Percentiles rank a stretch among this genome's conserved stretches.
Conservation (phyloP, 2,888 invertebrate species). For the Acholoe squamosa region DNA sequence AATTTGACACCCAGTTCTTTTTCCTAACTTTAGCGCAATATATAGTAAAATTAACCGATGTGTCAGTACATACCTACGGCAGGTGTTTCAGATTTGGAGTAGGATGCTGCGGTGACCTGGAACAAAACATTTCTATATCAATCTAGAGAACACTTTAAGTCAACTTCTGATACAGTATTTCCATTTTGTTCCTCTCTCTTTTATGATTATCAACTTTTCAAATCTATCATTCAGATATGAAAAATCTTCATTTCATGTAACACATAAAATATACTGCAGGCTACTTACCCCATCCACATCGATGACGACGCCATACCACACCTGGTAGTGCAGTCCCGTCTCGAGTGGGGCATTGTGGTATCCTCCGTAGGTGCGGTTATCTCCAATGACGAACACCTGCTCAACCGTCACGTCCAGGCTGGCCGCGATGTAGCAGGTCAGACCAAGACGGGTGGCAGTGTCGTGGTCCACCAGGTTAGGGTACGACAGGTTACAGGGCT, state of each 20-base stretch:
- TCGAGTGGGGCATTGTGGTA: conserved; percentile 92
- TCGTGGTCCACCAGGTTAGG: conserved; percentile 84
- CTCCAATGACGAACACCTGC: conserved; percentile 90
- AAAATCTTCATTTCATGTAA: no score
- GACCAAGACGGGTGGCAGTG: conserved; percentile 87
- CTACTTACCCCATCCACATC: conserved; percentile 86
- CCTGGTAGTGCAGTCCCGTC: conserved; percentile 86
- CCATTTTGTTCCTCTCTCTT: no score
- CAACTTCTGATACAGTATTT: no score
- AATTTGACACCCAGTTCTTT: no score
- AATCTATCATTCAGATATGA: no score
- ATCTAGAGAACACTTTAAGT: no score
- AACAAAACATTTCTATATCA: conserved; percentile 58
- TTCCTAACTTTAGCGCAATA: background rate
- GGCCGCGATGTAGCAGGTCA: conserved; percentile 92
- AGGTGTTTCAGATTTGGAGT: conserved; percentile 76
- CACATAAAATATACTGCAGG: no score
- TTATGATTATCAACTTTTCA: no score
- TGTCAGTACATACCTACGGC: conserved; percentile 74
- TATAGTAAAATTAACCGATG: background rate
- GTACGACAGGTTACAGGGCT: conserved; percentile 68
- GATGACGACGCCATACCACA: conserved; percentile 90
- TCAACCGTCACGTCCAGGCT: conserved; percentile 88
- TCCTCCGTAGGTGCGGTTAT: conserved; percentile 89
- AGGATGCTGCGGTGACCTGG: conserved; percentile 77